Evolutionary conservation across 2,797 vertebrate species (phyloP).

Genomic region (Pseudochirops cupreus): DNA sequence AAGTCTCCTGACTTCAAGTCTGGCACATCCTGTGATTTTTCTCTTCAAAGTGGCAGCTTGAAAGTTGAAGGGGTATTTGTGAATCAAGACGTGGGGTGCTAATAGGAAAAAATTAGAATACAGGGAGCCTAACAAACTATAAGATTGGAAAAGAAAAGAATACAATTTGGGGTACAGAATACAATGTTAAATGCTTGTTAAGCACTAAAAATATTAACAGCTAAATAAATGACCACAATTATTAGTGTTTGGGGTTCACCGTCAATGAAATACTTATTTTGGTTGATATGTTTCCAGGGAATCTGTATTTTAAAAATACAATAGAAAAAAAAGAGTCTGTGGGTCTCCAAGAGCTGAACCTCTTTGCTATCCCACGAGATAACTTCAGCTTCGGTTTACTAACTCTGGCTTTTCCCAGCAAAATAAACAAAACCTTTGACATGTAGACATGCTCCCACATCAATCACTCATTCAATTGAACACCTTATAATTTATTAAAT

Average conservation of each 20-base stretch:
- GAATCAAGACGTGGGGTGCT: not conserved
- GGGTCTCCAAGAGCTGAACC: constrained; percentile 19
- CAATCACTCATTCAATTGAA: not conserved
- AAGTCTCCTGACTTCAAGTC: not conserved
- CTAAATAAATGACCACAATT: not conserved
- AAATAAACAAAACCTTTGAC: constrained; percentile 23
- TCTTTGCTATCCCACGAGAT: not conserved
- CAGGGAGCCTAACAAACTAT: not conserved
- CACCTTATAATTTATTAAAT: not conserved
- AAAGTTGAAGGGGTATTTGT: not conserved
- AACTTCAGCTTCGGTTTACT: not conserved
- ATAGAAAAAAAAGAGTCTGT: not conserved
- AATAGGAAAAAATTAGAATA: not conserved
- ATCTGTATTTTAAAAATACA: constrained; percentile 12
- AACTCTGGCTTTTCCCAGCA: not conserved
- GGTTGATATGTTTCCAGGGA: not conserved
- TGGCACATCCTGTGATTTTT: not conserved
- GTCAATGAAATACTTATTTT: constrained; percentile 12
- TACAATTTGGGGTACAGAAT: not conserved
- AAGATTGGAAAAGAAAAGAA: not conserved
- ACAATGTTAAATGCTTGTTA: not conserved
- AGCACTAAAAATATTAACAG: not conserved
- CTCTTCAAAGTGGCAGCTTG: not conserved
- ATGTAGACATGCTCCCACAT: not conserved
- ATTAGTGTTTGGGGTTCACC: not conserved